Conservation (phyloP, 2,113 vertebrate genomes). For the Charadrius vociferus region DNA sequence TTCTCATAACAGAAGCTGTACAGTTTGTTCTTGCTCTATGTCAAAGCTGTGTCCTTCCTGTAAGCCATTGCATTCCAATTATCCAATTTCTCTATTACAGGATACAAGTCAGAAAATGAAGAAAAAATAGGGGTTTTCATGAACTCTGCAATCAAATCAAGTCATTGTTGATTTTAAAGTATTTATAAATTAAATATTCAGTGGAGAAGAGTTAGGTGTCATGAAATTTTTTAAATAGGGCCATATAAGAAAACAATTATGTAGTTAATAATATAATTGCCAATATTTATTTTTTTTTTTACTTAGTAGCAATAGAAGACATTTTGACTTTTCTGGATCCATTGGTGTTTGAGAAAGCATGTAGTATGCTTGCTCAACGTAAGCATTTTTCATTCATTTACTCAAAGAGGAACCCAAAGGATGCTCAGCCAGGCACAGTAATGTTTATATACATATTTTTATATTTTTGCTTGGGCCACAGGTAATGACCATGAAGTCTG, state of each 20-base stretch:
- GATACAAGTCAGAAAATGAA: conserved; percentile 19
- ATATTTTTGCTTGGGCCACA: background rate
- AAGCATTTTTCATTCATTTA: background rate
- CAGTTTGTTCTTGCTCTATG: background rate
- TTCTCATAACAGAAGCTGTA: background rate
- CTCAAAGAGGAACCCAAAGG: background rate
- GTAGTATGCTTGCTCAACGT: background rate
- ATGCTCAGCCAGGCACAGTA: background rate
- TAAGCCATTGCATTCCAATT: conserved; percentile 24
- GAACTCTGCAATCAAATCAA: conserved; percentile 43
- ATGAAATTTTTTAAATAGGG: background rate
- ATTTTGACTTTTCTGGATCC: background rate
- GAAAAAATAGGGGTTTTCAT: background rate
- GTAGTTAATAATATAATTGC: background rate
- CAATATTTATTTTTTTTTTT: background rate
- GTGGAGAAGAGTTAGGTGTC: background rate
- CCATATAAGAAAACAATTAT: background rate
- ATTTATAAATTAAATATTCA: conserved; percentile 24
- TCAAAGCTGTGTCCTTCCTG: background rate
- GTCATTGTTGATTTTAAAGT: conserved; percentile 37
- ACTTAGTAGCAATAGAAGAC: background rate
- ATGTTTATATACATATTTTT: background rate
- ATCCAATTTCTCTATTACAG: background rate
- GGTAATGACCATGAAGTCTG: background rate
- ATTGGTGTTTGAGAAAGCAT: background rate